Conservation (phyloP, 2,797 vertebrate species). For the Malurus leucopterus region DNA sequence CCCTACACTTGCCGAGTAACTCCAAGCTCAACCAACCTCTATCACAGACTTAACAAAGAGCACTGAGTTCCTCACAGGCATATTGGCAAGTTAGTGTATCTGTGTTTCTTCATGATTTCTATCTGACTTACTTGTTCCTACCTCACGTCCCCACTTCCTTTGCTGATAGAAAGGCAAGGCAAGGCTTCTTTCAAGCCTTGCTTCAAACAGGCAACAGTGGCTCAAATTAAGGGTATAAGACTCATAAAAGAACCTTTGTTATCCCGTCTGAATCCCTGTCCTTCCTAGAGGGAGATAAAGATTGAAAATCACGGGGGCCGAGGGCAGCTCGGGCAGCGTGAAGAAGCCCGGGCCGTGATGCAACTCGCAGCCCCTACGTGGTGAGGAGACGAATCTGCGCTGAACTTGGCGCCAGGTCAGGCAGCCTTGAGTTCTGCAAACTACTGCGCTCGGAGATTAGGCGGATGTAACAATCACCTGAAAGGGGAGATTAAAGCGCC, state of each 20-base stretch:
- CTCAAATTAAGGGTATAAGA: neutral
- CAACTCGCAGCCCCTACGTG: neutral
- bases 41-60: neutral
- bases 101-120: neutral
- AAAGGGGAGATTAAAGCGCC: conserved; percentile 58
- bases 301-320: rapidly evolving
- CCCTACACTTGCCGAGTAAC: neutral
- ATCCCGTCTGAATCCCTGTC: neutral
- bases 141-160: neutral
- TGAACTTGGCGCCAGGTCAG: conserved; percentile 61
- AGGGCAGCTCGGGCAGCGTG: neutral
- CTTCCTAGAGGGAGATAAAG: neutral
- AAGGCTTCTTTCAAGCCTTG: neutral
- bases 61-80: rapidly evolving
- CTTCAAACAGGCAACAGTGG: neutral
- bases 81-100: neutral
- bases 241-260: neutral
- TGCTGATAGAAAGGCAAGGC: neutral
- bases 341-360: neutral
- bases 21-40: neutral
- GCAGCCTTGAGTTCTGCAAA: conserved; percentile 23
- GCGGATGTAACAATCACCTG: conserved; percentile 61
- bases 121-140: neutral
- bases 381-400: neutral
- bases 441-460: conserved; percentile 26